phyloP scores from a whole-genome alignment of 1,140 invertebrate genomes.

The Trichomalopsis sarcophagae region DNA sequence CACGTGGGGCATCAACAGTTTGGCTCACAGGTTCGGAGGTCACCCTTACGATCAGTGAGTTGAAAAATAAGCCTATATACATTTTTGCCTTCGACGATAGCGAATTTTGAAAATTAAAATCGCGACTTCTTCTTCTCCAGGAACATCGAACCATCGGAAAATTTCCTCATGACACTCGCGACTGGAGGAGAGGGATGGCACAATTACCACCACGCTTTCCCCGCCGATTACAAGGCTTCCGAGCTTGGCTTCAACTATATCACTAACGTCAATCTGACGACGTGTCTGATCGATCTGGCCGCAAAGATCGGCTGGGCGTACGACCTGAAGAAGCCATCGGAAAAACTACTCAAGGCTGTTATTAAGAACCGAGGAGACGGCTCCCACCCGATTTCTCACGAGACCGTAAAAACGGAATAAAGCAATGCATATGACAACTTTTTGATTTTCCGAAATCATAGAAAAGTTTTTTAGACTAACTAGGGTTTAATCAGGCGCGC shows the following conservation, averaged over 20 bases:
- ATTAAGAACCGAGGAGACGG: constrained; percentile 72
- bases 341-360: constrained; percentile 74
- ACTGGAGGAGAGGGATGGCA: constrained; percentile 81
- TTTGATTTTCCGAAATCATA: too few species aligned
- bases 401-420: constrained; percentile 20
- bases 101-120: not conserved
- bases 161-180: constrained; percentile 57
- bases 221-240: constrained; percentile 84
- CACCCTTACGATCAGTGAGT: constrained; percentile 83
- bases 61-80: not conserved
- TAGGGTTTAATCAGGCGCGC: too few species aligned
- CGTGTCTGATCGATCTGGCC: constrained; percentile 76
- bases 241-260: constrained; percentile 76
- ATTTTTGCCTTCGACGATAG: not conserved
- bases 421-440: not conserved
- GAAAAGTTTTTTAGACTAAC: too few species aligned
- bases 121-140: not conserved
- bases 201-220: constrained; percentile 89
- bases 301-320: constrained; percentile 78
- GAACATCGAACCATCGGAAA: constrained; percentile 62
- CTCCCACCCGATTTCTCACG: not conserved
- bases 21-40: constrained; percentile 82
- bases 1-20: constrained; percentile 86
- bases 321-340: constrained; percentile 79
- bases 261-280: constrained; percentile 73